phyloP scores from a whole-genome alignment of 2,113 vertebrate genomes.

The Varanus salvator region DNA sequence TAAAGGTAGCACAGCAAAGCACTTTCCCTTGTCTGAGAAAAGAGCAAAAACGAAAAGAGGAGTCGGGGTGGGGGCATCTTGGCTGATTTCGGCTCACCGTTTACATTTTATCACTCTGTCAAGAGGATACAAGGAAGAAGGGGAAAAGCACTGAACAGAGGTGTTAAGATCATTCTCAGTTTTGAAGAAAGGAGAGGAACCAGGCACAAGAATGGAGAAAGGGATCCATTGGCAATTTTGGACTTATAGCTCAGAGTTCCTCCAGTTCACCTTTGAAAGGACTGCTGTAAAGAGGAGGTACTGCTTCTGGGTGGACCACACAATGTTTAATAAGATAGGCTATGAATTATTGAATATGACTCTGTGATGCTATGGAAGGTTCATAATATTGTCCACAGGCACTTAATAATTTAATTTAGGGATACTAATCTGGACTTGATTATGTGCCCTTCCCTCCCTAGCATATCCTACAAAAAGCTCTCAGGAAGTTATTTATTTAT shows the following conservation, averaged over 20 bases:
- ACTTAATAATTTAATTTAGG: constrained; percentile 50
- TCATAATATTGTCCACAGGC: constrained; percentile 41
- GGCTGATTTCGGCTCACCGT: constrained; percentile 35
- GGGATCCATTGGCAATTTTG: constrained; percentile 11
- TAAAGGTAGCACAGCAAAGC: constrained; percentile 53
- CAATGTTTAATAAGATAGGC: constrained; percentile 9
- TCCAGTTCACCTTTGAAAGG: constrained; percentile 1
- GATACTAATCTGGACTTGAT: constrained; percentile 22
- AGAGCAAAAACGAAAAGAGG: background rate
- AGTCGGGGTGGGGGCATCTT: background rate
- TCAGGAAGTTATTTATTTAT: too few relatives aligned
- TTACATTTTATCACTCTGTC: background rate
- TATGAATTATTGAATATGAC: constrained; percentile 39
- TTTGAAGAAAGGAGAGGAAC: background rate
- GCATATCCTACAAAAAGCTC: background rate
- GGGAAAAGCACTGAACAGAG: background rate
- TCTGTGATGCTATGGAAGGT: background rate
- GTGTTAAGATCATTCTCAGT: constrained; percentile 10
- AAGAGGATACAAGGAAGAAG: constrained; percentile 1
- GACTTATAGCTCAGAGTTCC: constrained; percentile 10
- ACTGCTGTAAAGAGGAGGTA: constrained; percentile 17
- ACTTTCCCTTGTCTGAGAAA: constrained; percentile 24
- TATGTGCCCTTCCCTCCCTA: constrained; percentile 23
- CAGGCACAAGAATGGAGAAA: background rate
- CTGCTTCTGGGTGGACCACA: constrained; percentile 1